Conservation (phyloP, 2,113 vertebrate genomes). For the Trematocara unimaculatum region DNA sequence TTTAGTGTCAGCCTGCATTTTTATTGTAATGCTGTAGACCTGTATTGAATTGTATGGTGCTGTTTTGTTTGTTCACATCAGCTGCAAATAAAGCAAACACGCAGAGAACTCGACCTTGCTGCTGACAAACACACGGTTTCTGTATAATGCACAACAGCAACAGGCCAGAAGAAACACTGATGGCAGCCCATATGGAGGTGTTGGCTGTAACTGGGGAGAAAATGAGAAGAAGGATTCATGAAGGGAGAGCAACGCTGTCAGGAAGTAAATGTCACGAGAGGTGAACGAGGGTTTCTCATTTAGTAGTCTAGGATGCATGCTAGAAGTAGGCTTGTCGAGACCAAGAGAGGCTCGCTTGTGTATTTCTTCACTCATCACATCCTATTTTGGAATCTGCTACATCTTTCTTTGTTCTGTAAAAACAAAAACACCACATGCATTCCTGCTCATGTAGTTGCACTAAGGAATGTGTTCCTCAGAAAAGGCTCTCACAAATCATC, state of each 20-base stretch:
- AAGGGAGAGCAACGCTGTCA: background rate
- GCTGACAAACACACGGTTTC: conserved; percentile 15
- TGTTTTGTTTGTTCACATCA: background rate
- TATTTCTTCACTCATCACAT: conserved; percentile 9
- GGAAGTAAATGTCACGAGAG: background rate
- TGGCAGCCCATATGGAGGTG: background rate
- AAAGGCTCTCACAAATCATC: conserved; percentile 9
- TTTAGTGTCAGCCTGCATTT: background rate
- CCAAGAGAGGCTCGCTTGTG: background rate
- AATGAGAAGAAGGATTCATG: background rate
- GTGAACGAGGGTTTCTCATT: background rate
- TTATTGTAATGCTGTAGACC: background rate
- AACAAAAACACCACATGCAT: background rate
- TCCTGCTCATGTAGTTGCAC: background rate
- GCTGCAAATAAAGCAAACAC: conserved; percentile 12
- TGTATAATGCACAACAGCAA: conserved; percentile 6
- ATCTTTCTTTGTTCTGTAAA: conserved; percentile 41
- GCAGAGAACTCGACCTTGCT: conserved; percentile 32
- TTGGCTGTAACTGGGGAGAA: background rate
- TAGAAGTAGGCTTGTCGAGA: background rate
- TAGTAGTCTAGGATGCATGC: background rate
- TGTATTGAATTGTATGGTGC: background rate
- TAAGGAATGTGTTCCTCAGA: background rate
- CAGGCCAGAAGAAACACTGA: conserved; percentile 3
- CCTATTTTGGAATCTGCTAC: conserved; percentile 13